A percentile compares a stretch with the other conserved stretches of the same genome.
These are phyloP conservation scores for Limenitis camilla DNA, from an alignment of 2,888 invertebrate genomes.

Conservation along the genomic window DNA sequence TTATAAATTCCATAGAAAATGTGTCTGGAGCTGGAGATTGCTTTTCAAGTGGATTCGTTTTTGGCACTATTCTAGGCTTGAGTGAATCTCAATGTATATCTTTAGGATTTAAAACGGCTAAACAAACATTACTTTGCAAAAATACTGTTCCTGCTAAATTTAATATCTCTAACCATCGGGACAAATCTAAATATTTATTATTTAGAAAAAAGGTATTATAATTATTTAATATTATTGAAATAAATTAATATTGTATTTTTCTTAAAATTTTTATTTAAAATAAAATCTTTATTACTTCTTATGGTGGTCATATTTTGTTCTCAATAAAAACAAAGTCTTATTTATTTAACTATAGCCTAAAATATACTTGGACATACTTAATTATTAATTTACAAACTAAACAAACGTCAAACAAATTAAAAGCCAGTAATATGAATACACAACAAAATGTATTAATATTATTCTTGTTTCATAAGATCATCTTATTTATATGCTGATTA, in stretches of 20 bases:
- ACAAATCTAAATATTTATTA: constrained; percentile 1
- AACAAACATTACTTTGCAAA: constrained; percentile 71
- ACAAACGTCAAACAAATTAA: no score
- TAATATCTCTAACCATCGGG: constrained; percentile 1
- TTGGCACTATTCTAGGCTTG: constrained; percentile 73
- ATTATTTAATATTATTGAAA: neutral
- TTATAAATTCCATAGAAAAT: constrained; percentile 71
- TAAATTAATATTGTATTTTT: neutral
- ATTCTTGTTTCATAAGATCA: no score
- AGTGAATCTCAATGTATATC: constrained; percentile 75
- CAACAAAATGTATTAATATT: no score
- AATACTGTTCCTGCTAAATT: constrained; percentile 73
- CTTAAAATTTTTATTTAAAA: no score
- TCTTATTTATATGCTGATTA: no score
- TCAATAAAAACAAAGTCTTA: no score
- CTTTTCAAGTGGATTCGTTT: constrained; percentile 80
- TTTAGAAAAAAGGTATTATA: neutral
- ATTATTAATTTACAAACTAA: no score
- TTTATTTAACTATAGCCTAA: no score
- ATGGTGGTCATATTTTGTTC: no score
- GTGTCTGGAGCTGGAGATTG: constrained; percentile 91
- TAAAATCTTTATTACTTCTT: no score
- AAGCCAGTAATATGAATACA: no score
- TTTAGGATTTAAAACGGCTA: constrained; percentile 77
- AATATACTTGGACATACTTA: no score